Evolutionary conservation across 2,888 invertebrate genomes (phyloP), one percentile per base, ranked within the genome.

Genomic region (Thymelicus lineola): DNA sequence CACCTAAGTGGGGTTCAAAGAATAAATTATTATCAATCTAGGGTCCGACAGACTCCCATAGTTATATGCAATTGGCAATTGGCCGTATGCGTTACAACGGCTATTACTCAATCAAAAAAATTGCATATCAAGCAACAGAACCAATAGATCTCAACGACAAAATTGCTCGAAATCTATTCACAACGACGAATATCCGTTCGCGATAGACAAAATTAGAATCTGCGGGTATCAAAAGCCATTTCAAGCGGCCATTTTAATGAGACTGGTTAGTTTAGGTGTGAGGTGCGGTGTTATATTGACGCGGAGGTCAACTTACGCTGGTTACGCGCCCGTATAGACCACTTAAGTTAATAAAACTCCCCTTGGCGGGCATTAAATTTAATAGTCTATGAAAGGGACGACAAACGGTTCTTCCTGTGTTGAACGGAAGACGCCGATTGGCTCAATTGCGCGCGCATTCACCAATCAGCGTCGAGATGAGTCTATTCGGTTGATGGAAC

Each of bases 321-420:
- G 89, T 72, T 74, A 69, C 74, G 74, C 73, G 80, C 93, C 91
- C 92, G 91, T 92, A 92, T 90, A 80, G 75, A 74, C 88, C 88
- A 90, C 88, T 92, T 92, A 92, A 91, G 87, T 90, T 90, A 92
- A 92, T 93, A 90, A 92, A 88, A 86, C 77, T 88, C 92, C 93
- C 93, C 92, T 91, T 87, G 86, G 80, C 77, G 81, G 81, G 81
- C 87, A 90, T 90, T 91, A 90, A 90, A 89, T 91, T 91, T 91
- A 93, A 91, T 91, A 87, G 91, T 86, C 87, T 90, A 87, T 93
- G 91, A 90, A 92, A 91, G 88, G 90, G 90, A 86, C 86, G 86
- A 83, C 87, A 90, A 90, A 89, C 85, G 86, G 82, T 82, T 79
- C 86, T 90, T 92, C 92, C 93, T 91, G 91, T 84, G 80, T 77